phyloP scores from a whole-genome alignment of 2,888 invertebrate genomes.

The Mythimna ferrago region DNA sequence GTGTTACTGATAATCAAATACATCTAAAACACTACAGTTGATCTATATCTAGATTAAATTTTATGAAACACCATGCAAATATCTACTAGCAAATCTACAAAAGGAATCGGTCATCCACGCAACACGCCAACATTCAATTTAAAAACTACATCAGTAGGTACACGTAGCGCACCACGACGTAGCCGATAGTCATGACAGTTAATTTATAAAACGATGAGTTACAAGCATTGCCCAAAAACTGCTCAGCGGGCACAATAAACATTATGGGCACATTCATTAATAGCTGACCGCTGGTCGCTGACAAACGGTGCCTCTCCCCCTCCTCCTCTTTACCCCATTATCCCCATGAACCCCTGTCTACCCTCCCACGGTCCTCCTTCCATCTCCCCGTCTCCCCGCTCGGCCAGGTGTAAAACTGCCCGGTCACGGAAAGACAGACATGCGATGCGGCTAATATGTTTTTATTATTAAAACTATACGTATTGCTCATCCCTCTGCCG shows the following conservation, averaged over 20 bases:
- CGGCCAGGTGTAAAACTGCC: slow-evolving; percentile 90
- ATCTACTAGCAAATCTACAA: slow-evolving; percentile 31
- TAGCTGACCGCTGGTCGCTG: slow-evolving; percentile 88
- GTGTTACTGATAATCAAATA: background rate
- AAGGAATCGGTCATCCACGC: slow-evolving; percentile 19
- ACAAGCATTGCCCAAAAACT: slow-evolving; percentile 81
- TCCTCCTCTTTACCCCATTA: slow-evolving; percentile 77
- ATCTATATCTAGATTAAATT: slow-evolving; percentile 24
- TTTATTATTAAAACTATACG: slow-evolving; percentile 88
- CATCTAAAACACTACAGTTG: background rate
- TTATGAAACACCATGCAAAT: slow-evolving; percentile 17
- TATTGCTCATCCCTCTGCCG: slow-evolving; percentile 81
- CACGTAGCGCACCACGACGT: slow-evolving; percentile 44
- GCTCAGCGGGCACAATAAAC: slow-evolving; percentile 88
- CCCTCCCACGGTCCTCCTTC: slow-evolving; percentile 72
- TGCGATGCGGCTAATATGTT: slow-evolving; percentile 90
- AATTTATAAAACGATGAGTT: slow-evolving; percentile 87
- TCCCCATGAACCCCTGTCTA: slow-evolving; percentile 75
- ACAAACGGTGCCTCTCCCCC: slow-evolving; percentile 85
- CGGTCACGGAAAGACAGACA: slow-evolving; percentile 89
- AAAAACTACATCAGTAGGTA: slow-evolving; percentile 36
- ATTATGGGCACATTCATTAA: slow-evolving; percentile 89
- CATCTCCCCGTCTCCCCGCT: slow-evolving; percentile 76
- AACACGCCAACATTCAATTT: slow-evolving; percentile 52
- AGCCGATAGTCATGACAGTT: slow-evolving; percentile 73